Base-by-base conservation (phyloP, 2,113 vertebrate species). In the Mastomys natalensis region DNA sequence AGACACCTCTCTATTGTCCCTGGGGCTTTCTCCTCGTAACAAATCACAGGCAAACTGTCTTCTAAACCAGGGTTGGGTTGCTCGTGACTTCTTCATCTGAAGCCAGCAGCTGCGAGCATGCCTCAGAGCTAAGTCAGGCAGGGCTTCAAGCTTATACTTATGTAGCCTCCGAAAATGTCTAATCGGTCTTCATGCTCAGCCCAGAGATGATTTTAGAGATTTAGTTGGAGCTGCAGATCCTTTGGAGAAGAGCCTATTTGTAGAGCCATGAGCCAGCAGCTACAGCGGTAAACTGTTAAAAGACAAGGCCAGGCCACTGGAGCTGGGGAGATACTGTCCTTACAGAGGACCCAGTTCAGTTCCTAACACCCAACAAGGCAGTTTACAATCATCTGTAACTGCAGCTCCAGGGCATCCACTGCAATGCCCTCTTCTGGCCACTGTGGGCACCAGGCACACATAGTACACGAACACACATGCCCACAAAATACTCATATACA, bases 211-310 rank as follows among this genome's bases (percentile, higher is more conserved):
- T 85, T 16, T 34, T 5, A 5, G 87, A 91, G 62, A 51, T 34
- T 8, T n/a, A 10, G 19, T 1, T 3, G 70, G 66, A 40, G 29
- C 5, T 11, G 19, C 9, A 2, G 34, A 15, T 34, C 7, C 21
- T 80, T 9, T 4, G 45, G 13, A 15, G 43, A 53, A 24, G 21
- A 66, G 34, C 7, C 51, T 3, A 0, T 48, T 51, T 22, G 60
- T 24, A 4, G 89, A 77, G 66, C 13, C 9, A 19, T 17, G 73
- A 9, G 9, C 24, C 48, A 19, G 84, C 80, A 51, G 72, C 13
- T 2, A 1, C 10, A 40, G 45, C 3, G 34, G 43, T 51, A 37
- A 15, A 40, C 15, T 19, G 15, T 0, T 0, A 21, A 29, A 51
- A 24, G 4, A 4, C 2, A 31, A 48, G 22, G 22, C 5, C 29